Evolutionary conservation across 2,113 vertebrate species (phyloP), one percentile per base, ranked within the genome.

Genomic region (Microtus richardsoni): DNA sequence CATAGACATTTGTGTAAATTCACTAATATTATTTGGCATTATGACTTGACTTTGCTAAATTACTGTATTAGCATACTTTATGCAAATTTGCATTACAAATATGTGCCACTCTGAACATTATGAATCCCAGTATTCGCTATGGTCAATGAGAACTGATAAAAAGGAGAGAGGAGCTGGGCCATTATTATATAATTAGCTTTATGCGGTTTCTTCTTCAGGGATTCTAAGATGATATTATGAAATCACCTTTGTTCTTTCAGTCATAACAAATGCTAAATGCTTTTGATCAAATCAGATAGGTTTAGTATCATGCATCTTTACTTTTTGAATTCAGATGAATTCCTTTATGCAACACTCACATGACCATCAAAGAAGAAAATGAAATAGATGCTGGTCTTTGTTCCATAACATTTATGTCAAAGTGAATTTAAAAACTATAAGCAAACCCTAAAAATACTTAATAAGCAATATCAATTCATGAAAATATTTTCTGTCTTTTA

Each of bases 41-140:
- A 84, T 2, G 3, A 68, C 5, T 83, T 90, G 19, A 33, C 30
- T 88, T 84, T 96, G 8, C 4, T 26, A 78, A 73, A 79, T 17
- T 92, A 77, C 36, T 89, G 0, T 49, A 87, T 95, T 95, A 94
- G 44, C 47, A 85, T 92, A 80, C 11, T 58, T 89, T 85, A 90
- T 93, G 11, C 19, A 94, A 96, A 54, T 92, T 88, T 89, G 49
- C 7, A 49, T 78, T 95, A 12, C 10, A 88, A 90, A 89, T 86
- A 3, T 58, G 6, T 91, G 49, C 39, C 36, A 84, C 1, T 75
- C 33, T 91, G 71, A 94, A 70, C 91, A 75, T 90, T 66, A 79
- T 54, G 36, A 91, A 93, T 58, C 24, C 5, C 13, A 88, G 2
- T 66, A 88, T 83, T 70, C 30, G 73, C 84, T 73, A 21, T 82